Conservation (phyloP, 1,140 invertebrate genomes). For the Drosophila arawakana region DNA sequence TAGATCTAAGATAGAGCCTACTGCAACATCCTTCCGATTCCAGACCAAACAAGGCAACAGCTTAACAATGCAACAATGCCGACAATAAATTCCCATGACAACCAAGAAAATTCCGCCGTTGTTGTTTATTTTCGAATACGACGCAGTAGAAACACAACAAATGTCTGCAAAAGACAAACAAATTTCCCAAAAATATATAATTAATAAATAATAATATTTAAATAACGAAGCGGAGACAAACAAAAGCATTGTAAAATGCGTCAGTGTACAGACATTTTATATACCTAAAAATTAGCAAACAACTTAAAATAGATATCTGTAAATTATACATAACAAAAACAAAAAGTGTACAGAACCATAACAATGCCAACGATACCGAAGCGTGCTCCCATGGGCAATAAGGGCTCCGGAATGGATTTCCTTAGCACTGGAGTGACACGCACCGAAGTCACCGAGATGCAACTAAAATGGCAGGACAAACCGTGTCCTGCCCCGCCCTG, state of each 20-base stretch:
- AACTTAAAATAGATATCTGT: slow-evolving; percentile 33
- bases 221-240: background rate
- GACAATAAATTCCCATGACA: slow-evolving; percentile 64
- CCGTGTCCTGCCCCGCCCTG: slow-evolving; percentile 76
- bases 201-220: slow-evolving; percentile 12
- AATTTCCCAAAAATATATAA: slow-evolving; percentile 12
- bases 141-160: slow-evolving; percentile 40
- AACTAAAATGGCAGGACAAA: slow-evolving; percentile 74
- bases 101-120: slow-evolving; percentile 73
- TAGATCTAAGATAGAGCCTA: background rate
- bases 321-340: slow-evolving; percentile 45
- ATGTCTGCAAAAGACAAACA: slow-evolving; percentile 23
- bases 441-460: slow-evolving; percentile 77
- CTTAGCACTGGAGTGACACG: slow-evolving; percentile 61
- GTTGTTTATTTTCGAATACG: slow-evolving; percentile 79
- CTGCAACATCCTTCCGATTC: slow-evolving; percentile 3
- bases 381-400: slow-evolving; percentile 48
- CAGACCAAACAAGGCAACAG: slow-evolving; percentile 65
- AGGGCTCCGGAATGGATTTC: slow-evolving; percentile 55
- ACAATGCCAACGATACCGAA: slow-evolving; percentile 77
- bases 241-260: slow-evolving; percentile 53
- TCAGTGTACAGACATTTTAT: slow-evolving; percentile 55
- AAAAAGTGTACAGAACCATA: slow-evolving; percentile 27
- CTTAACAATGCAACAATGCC: slow-evolving; percentile 68
- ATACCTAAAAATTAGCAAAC: slow-evolving; percentile 39